Conservation (phyloP, 2,888 invertebrate genomes). For the Epistrophella euchroma region DNA sequence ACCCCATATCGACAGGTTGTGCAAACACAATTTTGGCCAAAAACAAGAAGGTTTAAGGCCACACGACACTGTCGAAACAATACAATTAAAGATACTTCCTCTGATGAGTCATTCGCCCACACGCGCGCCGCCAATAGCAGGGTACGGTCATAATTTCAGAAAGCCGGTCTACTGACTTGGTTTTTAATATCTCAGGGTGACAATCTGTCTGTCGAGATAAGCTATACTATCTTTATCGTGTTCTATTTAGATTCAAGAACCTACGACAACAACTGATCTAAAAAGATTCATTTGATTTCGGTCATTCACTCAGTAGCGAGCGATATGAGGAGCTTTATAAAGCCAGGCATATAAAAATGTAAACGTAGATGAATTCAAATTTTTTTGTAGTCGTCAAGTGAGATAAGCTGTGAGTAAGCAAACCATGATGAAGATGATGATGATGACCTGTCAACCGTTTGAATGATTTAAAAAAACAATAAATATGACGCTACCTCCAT, state of each 20-base stretch:
- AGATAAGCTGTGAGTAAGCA: conserved; percentile 41
- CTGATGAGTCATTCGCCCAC: conserved; percentile 27
- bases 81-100: background rate
- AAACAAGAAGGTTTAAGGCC: conserved; percentile 29
- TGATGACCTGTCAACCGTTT: conserved; percentile 41
- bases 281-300: conserved; percentile 8
- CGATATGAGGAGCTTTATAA: background rate
- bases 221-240: conserved; percentile 4
- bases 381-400: conserved; percentile 24
- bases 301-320: conserved; percentile 15
- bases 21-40: conserved; percentile 8
- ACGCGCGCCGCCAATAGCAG: background rate
- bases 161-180: conserved; percentile 57
- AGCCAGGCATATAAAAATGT: background rate
- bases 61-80: conserved; percentile 15
- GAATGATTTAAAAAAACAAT: conserved; percentile 22
- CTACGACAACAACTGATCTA: conserved; percentile 17
- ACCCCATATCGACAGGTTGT: conserved; percentile 28
- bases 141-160: background rate
- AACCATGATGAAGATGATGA: background rate
- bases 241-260: conserved; percentile 33
- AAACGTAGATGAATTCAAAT: background rate
- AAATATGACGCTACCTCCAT: conserved; percentile 4
- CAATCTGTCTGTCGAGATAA: conserved; percentile 35
- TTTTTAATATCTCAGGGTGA: conserved; percentile 55